These are phyloP conservation scores for Napeogenes inachia DNA, from an alignment of 2,888 invertebrate genomes.

Conservation along the genomic window DNA sequence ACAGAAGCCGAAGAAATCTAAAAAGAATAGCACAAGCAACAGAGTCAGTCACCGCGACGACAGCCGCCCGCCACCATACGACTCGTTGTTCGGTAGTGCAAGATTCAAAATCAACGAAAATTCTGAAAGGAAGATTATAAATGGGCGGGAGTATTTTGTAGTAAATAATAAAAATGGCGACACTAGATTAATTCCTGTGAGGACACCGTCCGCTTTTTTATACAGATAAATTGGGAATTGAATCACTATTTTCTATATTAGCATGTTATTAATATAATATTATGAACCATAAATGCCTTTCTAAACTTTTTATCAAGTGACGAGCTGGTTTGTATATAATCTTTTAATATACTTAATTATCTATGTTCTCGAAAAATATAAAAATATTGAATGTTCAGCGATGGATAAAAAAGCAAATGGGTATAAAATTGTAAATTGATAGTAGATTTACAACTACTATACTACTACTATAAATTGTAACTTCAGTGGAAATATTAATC, in stretches of 20 bases:
- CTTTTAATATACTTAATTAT: too few species aligned
- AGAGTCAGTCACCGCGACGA: slow-evolving; percentile 39
- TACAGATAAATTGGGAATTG: slow-evolving; percentile 61
- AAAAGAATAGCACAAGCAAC: slow-evolving; percentile 27
- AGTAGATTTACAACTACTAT: too few species aligned
- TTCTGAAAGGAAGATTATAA: slow-evolving; percentile 78
- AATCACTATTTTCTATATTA: slow-evolving; percentile 22
- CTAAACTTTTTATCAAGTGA: too few species aligned
- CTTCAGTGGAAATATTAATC: too few species aligned
- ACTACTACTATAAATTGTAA: too few species aligned
- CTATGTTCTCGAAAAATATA: too few species aligned
- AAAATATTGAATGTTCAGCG: too few species aligned
- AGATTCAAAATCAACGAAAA: slow-evolving; percentile 44
- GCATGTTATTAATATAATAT: too few species aligned
- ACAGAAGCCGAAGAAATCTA: slow-evolving; percentile 23
- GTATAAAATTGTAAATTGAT: too few species aligned
- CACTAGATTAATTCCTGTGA: slow-evolving; percentile 82
- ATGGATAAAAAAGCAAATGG: too few species aligned
- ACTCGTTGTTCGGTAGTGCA: slow-evolving; percentile 73
- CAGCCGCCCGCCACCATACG: slow-evolving; percentile 81
- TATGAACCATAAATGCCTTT: too few species aligned
- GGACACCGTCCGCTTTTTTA: slow-evolving; percentile 86
- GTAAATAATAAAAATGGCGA: slow-evolving; percentile 79
- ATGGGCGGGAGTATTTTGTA: slow-evolving; percentile 87
- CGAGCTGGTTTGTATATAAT: too few species aligned